Percentiles rank a stretch among this genome's conserved stretches.
phyloP scores from a whole-genome alignment of 2,888 invertebrate species.

The Achlya flavicornis region DNA sequence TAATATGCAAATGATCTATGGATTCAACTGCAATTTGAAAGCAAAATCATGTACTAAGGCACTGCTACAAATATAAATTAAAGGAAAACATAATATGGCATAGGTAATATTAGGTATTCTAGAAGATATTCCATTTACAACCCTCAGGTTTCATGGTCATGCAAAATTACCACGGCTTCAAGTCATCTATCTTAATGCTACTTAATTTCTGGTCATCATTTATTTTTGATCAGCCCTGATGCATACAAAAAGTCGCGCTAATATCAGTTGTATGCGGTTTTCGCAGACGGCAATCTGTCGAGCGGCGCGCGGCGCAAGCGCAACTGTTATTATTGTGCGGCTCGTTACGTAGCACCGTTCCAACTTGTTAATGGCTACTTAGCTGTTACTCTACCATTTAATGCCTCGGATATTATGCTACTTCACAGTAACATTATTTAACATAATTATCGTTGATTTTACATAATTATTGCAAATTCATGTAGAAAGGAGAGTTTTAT shows the following conservation, averaged over 20 bases:
- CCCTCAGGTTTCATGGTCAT: no score
- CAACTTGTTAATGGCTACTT: conserved; percentile 6
- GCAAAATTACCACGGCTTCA: no score
- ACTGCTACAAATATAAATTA: not conserved
- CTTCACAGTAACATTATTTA: conserved; percentile 21
- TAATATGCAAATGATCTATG: not conserved
- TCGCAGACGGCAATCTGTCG: conserved; percentile 6
- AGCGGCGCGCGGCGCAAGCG: not conserved
- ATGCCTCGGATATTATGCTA: conserved; percentile 14
- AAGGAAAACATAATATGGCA: not conserved
- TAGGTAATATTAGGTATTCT: no score
- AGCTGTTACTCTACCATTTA: conserved; percentile 1
- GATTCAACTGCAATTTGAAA: not conserved
- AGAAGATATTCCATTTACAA: no score
- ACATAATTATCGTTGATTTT: conserved; percentile 45
- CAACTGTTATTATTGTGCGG: conserved; percentile 6
- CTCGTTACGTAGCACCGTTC: not conserved
- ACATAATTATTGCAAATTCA: conserved; percentile 64
- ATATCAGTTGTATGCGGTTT: conserved; percentile 1
- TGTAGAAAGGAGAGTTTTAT: conserved; percentile 50
- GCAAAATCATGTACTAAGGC: not conserved
- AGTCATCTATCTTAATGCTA: not conserved
- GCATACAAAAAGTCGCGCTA: not conserved
- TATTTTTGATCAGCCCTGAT: conserved; percentile 7
- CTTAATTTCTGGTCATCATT: not conserved